Conservation (phyloP, 2,888 invertebrate species). For the Mantis religiosa region DNA sequence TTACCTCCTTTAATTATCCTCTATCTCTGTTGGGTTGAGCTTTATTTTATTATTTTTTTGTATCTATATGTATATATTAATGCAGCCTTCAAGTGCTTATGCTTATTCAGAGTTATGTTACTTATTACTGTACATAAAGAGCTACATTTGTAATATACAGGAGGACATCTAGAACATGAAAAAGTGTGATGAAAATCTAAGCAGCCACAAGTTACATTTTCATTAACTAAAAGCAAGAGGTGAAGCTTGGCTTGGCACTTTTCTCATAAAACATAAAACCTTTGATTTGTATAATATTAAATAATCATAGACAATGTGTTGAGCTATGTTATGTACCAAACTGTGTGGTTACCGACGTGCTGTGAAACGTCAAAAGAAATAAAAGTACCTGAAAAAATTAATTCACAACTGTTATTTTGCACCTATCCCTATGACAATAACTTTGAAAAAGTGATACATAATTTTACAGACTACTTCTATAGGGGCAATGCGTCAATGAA, state of each 20-base stretch:
- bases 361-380: conserved; percentile 24
- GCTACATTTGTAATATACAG: neutral
- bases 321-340: conserved; percentile 24
- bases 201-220: neutral
- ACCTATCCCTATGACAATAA: neutral
- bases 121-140: neutral
- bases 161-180: neutral
- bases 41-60: neutral
- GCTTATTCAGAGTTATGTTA: too few relatives aligned
- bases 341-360: conserved; percentile 27
- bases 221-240: neutral
- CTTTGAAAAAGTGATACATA: too few relatives aligned
- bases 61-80: neutral
- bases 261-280: neutral
- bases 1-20: neutral
- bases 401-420: neutral
- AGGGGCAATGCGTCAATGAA: too few relatives aligned
- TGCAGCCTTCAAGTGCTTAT: too few relatives aligned
- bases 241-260: conserved; percentile 18
- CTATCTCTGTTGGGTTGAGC: neutral
- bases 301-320: conserved; percentile 17
- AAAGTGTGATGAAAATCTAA: neutral
- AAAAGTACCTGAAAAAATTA: conserved; percentile 32
- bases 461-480: too few relatives aligned
- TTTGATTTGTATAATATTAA: conserved; percentile 18